Percentiles rank a stretch among this genome's conserved stretches.
phyloP scores from a whole-genome alignment of 2,888 invertebrate species.

The Megastigmus dorsalis region DNA sequence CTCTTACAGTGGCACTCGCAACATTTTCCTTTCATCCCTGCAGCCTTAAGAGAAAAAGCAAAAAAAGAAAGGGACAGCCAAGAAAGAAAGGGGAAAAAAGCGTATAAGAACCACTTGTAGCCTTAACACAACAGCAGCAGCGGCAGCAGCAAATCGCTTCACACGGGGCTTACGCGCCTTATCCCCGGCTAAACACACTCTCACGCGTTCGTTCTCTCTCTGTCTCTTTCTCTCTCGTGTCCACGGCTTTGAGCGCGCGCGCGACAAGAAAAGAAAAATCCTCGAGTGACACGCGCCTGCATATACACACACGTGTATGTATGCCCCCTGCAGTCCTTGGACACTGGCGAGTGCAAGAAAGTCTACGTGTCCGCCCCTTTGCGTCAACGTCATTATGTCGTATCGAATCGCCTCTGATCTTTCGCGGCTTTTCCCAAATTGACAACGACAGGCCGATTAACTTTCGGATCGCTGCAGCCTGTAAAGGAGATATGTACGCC shows the following conservation, averaged over 20 bases:
- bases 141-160: constrained; percentile 54
- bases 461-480: constrained; percentile 37
- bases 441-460: constrained; percentile 54
- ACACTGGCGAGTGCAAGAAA: too few relatives aligned
- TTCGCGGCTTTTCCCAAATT: constrained; percentile 46
- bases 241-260: too few relatives aligned
- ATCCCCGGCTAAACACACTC: constrained; percentile 19
- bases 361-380: constrained; percentile 42
- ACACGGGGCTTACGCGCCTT: constrained; percentile 53
- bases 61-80: neutral
- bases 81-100: neutral
- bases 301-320: too few relatives aligned
- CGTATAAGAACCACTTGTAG: constrained; percentile 7
- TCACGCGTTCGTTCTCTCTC: too few relatives aligned
- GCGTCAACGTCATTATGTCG: constrained; percentile 45
- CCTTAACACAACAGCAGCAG: too few relatives aligned
- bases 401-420: constrained; percentile 36
- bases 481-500: too few relatives aligned
- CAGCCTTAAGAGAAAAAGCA: too few relatives aligned
- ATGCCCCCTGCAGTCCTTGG: too few relatives aligned
- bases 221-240: too few relatives aligned
- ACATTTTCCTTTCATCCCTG: too few relatives aligned
- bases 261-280: neutral
- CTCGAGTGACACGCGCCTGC: constrained; percentile 33
- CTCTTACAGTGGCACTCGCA: too few relatives aligned